Evolutionary conservation across 2,113 vertebrate species (phyloP), one percentile per base, ranked within the genome.

Genomic region (Pimephales promelas): DNA sequence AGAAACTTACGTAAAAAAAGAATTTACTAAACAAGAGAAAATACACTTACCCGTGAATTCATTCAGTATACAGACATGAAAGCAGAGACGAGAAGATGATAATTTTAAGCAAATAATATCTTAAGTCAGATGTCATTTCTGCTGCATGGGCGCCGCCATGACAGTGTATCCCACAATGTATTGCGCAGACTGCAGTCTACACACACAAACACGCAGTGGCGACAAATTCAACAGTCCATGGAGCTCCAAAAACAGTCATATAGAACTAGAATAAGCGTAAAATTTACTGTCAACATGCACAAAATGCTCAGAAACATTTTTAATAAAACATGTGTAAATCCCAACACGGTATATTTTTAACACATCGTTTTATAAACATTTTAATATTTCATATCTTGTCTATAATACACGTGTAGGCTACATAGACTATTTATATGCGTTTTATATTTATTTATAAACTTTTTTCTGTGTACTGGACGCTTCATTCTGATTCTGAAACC

Each of bases 91-190:
- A 6, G 22, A 40, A 11, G 40, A 45, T 62, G 24, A 82, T 10
- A 0, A 14, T 36, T 7, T 34, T 6, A 43, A 16, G 40, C 31
- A 36, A 68, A 59, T 61, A 57, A 26, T 61, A 79, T 49, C 49
- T 43, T 0, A 28, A 24, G 24, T 75, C 70, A 85, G 79, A 84
- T 83, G 83, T 86, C 87, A 85, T 70, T 56, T 78, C 34, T 70
- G 45, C 28, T 52, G 45, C 40, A 54, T 64, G 83, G 84, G 61
- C 34, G 86, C 84, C 79, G 88, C 86, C 88, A 89, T 89, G 86
- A 87, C 88, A 87, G 45, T n/a, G 16, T 28, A 31, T 62, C 88
- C 86, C 88, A 86, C 4, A 83, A 86, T 87, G 86, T 76, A 83
- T 18, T 76, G 71, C 82, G 83, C 36, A 31, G 43, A 49, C 62